These are phyloP conservation scores for Rhopilema esculentum DNA, from an alignment of 30 jellyfish, hydroid and myxozoan species.

Conservation along the genomic window DNA sequence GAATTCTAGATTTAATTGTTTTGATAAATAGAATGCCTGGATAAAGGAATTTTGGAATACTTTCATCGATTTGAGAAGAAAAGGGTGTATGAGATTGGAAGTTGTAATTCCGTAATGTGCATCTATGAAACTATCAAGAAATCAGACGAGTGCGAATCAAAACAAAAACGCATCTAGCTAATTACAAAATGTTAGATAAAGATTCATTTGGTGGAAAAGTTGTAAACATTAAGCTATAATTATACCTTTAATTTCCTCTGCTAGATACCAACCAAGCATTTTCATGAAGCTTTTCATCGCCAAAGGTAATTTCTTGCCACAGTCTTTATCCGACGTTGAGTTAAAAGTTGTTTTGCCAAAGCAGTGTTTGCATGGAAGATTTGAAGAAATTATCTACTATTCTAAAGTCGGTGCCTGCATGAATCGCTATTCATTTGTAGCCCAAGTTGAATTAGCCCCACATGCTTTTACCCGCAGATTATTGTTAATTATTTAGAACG, in stretches of 20 bases:
- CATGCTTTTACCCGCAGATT: neutral
- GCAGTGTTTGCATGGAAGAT: neutral
- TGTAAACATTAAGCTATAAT: neutral
- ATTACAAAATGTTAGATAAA: no score
- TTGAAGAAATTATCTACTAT: neutral
- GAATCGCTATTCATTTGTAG: neutral
- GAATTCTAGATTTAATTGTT: no score
- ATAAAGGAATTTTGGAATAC: no score
- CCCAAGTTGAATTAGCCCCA: constrained; percentile 4
- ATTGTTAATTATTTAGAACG: neutral
- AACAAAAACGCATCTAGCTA: no score
- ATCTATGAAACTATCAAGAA: no score
- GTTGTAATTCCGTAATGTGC: no score
- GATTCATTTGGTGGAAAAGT: neutral
- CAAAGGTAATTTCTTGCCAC: neutral
- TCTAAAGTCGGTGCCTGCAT: neutral
- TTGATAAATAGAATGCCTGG: no score
- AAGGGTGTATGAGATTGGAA: no score
- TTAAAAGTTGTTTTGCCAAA: neutral
- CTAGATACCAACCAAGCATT: neutral
- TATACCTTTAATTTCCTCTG: neutral
- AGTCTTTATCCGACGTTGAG: neutral
- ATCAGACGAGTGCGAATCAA: no score
- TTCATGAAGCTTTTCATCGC: neutral
- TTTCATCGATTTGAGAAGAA: no score